Base-by-base conservation (phyloP, 2,113 vertebrate genomes). In the Bagarius yarrelli region DNA sequence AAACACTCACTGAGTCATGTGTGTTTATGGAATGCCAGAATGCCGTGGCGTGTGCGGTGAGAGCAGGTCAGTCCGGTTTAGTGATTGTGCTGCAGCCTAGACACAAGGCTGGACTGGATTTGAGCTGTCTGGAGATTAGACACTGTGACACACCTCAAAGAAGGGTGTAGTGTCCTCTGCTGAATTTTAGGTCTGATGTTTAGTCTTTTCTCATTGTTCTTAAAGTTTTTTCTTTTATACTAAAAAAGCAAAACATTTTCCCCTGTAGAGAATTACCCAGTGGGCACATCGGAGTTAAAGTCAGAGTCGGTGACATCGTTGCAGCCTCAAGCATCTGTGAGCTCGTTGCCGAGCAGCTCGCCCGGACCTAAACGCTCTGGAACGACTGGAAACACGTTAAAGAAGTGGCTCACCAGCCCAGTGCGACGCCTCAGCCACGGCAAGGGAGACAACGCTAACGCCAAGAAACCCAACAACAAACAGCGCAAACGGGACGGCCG, bases 371-470 rank as follows among this genome's bases (percentile, higher is more conserved):
- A 99, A 85, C 96, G 97, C 34, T 96, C 94, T 0, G 95, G 91
- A 25, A 92, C 93, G 1, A 93, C 93, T 0, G 93, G 96, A 52
- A 99, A 99, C 91, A 99, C 98, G 0, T 91, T 99, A 63, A 99
- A 98, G 91, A 98, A 98, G 76, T 99, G 98, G 98, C 76, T 99
- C 83, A 98, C 96, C 0, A 99, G 98, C 70, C 98, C 98, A 0
- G 97, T 98, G 32, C 94, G 98, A 15, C 92, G 98, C 27, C 94
- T 98, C 71, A 98, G 98, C 91, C 98, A 98, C 0, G 97, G 97
- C 0, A 99, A 99, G 85, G 91, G 96, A 0, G 97, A 99, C 23
- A 95, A 96, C 87, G 53, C 85, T 59, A 91, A 90, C 89, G 90
- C 94, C 88, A 99, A 98, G 90, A 98, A 98, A 82, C 95, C 96